Evolutionary conservation across 2,888 invertebrate species (phyloP).

Genomic region (Drosophila neutralis): DNA sequence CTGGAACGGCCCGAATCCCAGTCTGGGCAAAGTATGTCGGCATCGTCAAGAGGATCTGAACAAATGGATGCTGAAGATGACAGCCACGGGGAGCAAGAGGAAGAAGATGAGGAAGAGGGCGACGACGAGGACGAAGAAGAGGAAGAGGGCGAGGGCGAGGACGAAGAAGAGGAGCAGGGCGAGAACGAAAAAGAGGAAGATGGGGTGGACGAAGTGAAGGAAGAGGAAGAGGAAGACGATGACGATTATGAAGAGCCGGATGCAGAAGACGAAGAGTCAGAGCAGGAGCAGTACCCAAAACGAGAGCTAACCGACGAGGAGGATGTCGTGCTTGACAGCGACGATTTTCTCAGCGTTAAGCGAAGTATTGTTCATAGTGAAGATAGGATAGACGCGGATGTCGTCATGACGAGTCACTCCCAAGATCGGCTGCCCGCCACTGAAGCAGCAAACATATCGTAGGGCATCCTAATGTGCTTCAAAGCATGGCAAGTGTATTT

Average conservation of each 20-base stretch:
- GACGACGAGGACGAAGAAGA: neutral
- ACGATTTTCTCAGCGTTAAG: constrained; percentile 62
- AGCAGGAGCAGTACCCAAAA: constrained; percentile 1
- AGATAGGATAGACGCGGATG: constrained; percentile 33
- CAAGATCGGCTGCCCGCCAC: constrained; percentile 28
- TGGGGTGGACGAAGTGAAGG: neutral
- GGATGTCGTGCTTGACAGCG: constrained; percentile 55
- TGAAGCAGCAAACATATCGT: constrained; percentile 29
- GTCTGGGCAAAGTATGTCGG: neutral
- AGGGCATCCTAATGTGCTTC: constrained; percentile 23
- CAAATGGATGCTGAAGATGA: neutral
- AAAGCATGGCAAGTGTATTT: constrained; percentile 26
- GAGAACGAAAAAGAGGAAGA: neutral
- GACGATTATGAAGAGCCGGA: constrained; percentile 1
- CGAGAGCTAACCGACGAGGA: constrained; percentile 30
- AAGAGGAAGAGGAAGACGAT: constrained; percentile 1
- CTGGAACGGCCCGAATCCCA: neutral
- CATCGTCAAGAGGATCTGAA: neutral
- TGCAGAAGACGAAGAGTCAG: neutral
- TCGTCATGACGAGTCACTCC: constrained; percentile 25
- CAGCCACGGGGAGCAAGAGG: neutral
- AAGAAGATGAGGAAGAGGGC: neutral
- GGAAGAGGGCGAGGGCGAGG: too few relatives aligned
- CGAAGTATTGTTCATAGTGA: constrained; percentile 31
- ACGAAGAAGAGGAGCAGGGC: neutral